Base-by-base conservation (phyloP, 2,113 vertebrate genomes). In the Pelusios castaneus region DNA sequence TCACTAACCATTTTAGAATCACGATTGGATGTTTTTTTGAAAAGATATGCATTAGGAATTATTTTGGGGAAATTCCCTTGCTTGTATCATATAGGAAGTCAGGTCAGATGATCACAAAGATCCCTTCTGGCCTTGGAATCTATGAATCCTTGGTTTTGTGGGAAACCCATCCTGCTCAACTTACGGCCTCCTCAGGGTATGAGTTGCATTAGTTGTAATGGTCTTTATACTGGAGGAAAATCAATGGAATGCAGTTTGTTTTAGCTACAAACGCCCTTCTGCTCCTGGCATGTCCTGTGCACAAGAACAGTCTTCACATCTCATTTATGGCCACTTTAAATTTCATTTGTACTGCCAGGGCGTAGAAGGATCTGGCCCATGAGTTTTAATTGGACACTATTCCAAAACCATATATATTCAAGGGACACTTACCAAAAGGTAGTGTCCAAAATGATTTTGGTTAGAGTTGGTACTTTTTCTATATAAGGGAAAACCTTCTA, bases 171-270 rank as follows among this genome's bases (percentile, higher is more conserved):
- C 67, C 67, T 45, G 38, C 1, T 5, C 5, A 41, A 45, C 41
- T 45, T 76, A 27, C 5, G 27, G 41, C 73, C 43, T 24, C 24
- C 73, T 27, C 6, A 7, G 24, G 12, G 10, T 41, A 45, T 76
- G 70, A 43, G 41, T 43, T 75, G 5, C 38, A 12, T 43, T 38
- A 43, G 70, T 58, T 85, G 27, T 22, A 87, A 38, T 29, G 10
- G 1, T 1, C 76, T 85, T 89, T 87, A n/a, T 87, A 17, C 0
- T 3, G 5, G 38, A 6, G 63, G 60, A 80, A 31, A 78, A 25
- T 87, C 88, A 56, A 7, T 13, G 12, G 75, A 31, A 41, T 10
- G 17, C 38, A 82, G 1, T 0, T 0, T 56, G 84, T 0, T 0
- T 11, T 86, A 51, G 58, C 52, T 25, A 3, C 27, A 6, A 63